Conservation (phyloP, 2,888 invertebrate species). For the Nemoura dubitans region DNA sequence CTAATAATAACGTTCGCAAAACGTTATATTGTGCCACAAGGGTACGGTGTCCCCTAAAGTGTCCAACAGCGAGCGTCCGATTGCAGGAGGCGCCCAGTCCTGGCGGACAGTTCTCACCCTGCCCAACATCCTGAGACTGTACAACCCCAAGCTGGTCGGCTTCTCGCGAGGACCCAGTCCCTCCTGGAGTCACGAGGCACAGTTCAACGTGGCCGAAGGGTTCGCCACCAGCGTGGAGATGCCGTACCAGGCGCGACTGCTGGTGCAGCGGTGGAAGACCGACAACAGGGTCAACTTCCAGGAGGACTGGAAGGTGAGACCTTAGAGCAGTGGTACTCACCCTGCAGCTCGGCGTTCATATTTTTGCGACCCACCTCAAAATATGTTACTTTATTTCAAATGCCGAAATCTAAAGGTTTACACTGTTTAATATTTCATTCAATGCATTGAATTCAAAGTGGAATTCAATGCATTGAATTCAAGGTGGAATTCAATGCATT, state of each 20-base stretch:
- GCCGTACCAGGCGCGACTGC: slow-evolving; percentile 72
- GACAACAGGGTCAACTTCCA: slow-evolving; percentile 68
- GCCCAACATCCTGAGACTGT: slow-evolving; percentile 78
- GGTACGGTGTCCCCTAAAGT: no score
- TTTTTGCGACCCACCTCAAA: no score
- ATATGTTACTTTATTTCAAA: no score
- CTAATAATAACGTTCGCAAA: no score
- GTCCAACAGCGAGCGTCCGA: no score
- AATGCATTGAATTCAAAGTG: no score
- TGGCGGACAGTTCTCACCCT: slow-evolving; percentile 76
- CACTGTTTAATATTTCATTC: no score
- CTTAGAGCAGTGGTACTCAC: no score
- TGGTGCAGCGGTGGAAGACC: slow-evolving; percentile 72
- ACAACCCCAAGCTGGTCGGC: slow-evolving; percentile 74
- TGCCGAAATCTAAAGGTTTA: no score
- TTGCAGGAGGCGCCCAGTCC: slow-evolving; percentile 66
- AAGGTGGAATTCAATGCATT: no score
- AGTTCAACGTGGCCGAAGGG: slow-evolving; percentile 76
- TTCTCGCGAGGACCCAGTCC: slow-evolving; percentile 79
- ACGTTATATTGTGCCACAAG: neutral
- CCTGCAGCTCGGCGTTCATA: no score
- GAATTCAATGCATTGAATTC: no score
- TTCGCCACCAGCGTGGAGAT: slow-evolving; percentile 78
- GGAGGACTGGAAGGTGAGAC: slow-evolving; percentile 74
- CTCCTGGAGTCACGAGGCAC: slow-evolving; percentile 71